Conservation (phyloP, 2,113 vertebrate species). For the Saccopteryx bilineata region DNA sequence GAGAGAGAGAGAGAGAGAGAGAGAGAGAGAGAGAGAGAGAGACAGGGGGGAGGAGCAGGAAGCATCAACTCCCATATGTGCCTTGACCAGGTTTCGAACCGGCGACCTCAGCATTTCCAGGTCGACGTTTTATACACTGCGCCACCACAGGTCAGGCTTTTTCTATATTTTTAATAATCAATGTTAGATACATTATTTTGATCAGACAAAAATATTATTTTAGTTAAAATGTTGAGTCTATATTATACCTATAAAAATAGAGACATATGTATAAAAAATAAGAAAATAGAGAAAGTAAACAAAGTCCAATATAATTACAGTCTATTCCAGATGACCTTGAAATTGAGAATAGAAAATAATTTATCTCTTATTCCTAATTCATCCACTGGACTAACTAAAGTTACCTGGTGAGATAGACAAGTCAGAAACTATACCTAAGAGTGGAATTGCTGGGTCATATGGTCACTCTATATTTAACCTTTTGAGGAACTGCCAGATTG, state of each 20-base stretch:
- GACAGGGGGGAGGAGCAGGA: no score
- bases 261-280: not conserved
- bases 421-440: not conserved
- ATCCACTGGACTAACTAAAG: not conserved
- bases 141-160: no score
- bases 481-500: not conserved
- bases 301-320: not conserved
- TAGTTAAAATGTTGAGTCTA: not conserved
- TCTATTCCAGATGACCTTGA: not conserved
- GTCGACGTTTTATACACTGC: no score
- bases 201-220: conserved; percentile 3
- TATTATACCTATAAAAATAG: conserved; percentile 35
- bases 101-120: no score
- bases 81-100: no score
- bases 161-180: conserved; percentile 49
- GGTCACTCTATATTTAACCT: not conserved
- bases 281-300: conserved; percentile 27
- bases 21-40: no score
- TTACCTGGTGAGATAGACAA: not conserved
- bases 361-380: conserved; percentile 19
- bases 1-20: no score
- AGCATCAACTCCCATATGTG: no score
- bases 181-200: conserved; percentile 1
- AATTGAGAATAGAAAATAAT: conserved; percentile 42
- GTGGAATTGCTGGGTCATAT: not conserved